Evolutionary conservation across 2,113 vertebrate species (phyloP).

Genomic region (Carassius auratus): DNA sequence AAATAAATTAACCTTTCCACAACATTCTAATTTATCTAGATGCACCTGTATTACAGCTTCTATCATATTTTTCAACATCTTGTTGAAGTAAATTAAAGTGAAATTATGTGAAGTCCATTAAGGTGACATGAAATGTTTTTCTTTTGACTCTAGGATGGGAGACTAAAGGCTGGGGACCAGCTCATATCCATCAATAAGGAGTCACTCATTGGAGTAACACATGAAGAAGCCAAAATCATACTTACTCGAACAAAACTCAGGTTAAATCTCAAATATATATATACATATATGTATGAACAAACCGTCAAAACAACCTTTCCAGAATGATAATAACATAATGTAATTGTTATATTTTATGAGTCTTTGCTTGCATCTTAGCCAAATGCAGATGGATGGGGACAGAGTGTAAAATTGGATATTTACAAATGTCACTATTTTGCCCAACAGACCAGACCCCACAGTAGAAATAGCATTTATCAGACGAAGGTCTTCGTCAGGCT

Average conservation of each 20-base stretch:
- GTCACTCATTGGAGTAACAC: constrained; percentile 89
- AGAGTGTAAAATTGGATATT: not conserved
- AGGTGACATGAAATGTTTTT: not conserved
- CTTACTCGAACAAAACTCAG: constrained; percentile 83
- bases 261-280: constrained; percentile 68
- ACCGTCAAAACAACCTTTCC: not conserved
- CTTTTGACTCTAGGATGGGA: constrained; percentile 81
- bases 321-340: not conserved
- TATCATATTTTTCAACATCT: not conserved
- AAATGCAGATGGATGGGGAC: not conserved
- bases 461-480: constrained; percentile 93
- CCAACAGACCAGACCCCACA: constrained; percentile 81
- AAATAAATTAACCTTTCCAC: too few species aligned
- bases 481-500: constrained; percentile 69
- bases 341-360: not conserved
- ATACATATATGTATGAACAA: not conserved
- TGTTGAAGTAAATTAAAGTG: not conserved
- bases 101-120: not conserved
- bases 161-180: constrained; percentile 89
- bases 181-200: constrained; percentile 93
- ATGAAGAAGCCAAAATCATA: constrained; percentile 88
- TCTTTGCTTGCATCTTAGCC: not conserved
- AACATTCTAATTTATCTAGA: too few species aligned
- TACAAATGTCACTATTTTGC: constrained; percentile 43
- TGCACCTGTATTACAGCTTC: not conserved